A percentile compares a stretch with the other conserved stretches of the same genome.
Evolutionary conservation across 2,888 invertebrate genomes (phyloP).

Genomic region (Troglohyphantes excavatus): DNA sequence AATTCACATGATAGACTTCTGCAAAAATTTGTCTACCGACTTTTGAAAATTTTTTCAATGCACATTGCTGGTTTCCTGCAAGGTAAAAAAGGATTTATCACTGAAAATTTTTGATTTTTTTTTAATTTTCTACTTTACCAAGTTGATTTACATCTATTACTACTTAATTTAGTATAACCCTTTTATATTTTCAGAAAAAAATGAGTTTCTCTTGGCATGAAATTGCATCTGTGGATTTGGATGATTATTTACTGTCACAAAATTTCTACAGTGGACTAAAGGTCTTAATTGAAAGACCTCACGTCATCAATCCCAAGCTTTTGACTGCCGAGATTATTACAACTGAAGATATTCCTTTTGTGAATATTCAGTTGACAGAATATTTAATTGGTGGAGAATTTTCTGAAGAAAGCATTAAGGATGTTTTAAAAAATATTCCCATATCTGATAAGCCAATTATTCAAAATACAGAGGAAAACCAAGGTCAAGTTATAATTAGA

Average conservation of each 20-base stretch:
- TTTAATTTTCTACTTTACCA: no score
- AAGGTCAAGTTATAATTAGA: slow-evolving; percentile 25
- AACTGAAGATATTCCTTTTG: slow-evolving; percentile 8
- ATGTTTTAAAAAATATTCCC: background rate
- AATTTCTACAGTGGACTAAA: slow-evolving; percentile 70
- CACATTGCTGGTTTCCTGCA: no score
- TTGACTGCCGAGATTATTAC: slow-evolving; percentile 55
- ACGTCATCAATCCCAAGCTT: slow-evolving; percentile 74
- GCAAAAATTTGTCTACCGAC: no score
- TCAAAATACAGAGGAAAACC: background rate
- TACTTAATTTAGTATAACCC: no score
- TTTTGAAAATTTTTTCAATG: no score
- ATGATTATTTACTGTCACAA: background rate
- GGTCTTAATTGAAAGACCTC: slow-evolving; percentile 77
- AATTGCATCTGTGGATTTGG: background rate
- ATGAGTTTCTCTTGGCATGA: background rate
- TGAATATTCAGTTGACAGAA: background rate
- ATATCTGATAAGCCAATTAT: background rate
- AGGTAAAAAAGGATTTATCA: no score
- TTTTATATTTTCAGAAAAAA: background rate
- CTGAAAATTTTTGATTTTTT: no score
- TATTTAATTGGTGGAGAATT: background rate
- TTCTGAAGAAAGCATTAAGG: background rate
- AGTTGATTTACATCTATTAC: no score
- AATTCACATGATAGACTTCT: no score